Conservation (phyloP, 2,797 vertebrate species). For the Thunnus albacares region DNA sequence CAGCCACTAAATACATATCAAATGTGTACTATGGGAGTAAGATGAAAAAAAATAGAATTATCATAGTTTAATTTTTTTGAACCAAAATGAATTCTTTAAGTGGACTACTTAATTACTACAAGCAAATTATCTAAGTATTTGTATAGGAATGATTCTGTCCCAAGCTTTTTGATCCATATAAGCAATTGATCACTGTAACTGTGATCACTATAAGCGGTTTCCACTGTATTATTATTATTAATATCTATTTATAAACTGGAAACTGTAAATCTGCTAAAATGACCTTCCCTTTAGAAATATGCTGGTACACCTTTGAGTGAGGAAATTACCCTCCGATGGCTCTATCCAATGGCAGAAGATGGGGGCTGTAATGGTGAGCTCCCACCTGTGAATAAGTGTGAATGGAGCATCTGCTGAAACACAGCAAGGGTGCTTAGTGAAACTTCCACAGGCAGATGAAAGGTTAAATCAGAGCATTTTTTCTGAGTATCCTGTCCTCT, state of each 20-base stretch:
- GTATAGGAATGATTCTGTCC: too few species aligned
- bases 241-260: background rate
- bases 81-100: too few species aligned
- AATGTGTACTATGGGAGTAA: too few species aligned
- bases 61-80: too few species aligned
- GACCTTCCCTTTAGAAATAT: conserved; percentile 42
- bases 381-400: conserved; percentile 61
- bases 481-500: conserved; percentile 29
- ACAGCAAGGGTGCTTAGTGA: conserved; percentile 16
- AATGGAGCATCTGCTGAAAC: conserved; percentile 41
- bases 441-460: conserved; percentile 37
- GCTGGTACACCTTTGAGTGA: conserved; percentile 33
- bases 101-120: too few species aligned
- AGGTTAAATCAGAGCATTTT: conserved; percentile 41
- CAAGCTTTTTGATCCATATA: too few species aligned
- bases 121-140: too few species aligned
- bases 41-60: too few species aligned
- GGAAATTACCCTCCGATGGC: conserved; percentile 52
- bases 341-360: conserved; percentile 23
- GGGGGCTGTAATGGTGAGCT: conserved; percentile 38
- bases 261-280: conserved; percentile 18
- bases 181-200: too few species aligned
- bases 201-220: too few species aligned
- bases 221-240: too few species aligned
- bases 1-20: too few species aligned